Conservation (phyloP, 2,888 invertebrate genomes). For the Yponomeuta evonymella region DNA sequence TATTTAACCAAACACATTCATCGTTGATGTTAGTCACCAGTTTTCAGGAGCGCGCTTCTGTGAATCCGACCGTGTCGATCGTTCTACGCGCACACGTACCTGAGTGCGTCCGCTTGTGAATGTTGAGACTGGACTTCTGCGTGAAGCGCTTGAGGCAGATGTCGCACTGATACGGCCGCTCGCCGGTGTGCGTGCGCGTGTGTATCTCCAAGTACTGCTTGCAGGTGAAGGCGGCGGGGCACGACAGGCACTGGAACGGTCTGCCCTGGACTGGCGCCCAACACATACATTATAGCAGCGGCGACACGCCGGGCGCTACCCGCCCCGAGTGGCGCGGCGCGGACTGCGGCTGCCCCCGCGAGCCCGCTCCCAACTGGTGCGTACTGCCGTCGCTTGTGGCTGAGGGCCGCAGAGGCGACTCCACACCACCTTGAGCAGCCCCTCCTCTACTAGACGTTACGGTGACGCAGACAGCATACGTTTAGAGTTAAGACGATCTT, state of each 20-base stretch:
- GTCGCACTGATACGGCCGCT: constrained; percentile 81
- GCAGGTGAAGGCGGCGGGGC: constrained; percentile 76
- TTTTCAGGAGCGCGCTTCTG: background rate
- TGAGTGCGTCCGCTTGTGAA: constrained; percentile 87
- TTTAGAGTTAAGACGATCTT: background rate
- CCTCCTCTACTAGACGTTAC: background rate
- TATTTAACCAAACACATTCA: too few species aligned
- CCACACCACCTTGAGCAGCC: background rate
- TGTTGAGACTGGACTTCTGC: constrained; percentile 88
- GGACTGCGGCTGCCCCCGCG: background rate
- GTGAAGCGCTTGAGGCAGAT: constrained; percentile 87
- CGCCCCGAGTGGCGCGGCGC: constrained; percentile 4
- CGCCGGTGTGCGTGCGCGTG: constrained; percentile 78
- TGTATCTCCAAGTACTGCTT: constrained; percentile 79
- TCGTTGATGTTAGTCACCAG: background rate
- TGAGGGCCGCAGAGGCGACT: background rate
- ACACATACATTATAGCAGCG: constrained; percentile 73
- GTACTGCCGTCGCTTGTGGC: background rate
- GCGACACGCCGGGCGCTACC: constrained; percentile 7
- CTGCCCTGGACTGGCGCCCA: constrained; percentile 76
- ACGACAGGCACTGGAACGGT: constrained; percentile 78
- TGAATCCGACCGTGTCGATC: background rate
- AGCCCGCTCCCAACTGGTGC: background rate
- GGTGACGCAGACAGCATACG: background rate
- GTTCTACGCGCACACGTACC: constrained; percentile 47